These are phyloP conservation scores for Noctilio leporinus DNA, from an alignment of 2,113 vertebrate genomes.

Conservation along the genomic window DNA sequence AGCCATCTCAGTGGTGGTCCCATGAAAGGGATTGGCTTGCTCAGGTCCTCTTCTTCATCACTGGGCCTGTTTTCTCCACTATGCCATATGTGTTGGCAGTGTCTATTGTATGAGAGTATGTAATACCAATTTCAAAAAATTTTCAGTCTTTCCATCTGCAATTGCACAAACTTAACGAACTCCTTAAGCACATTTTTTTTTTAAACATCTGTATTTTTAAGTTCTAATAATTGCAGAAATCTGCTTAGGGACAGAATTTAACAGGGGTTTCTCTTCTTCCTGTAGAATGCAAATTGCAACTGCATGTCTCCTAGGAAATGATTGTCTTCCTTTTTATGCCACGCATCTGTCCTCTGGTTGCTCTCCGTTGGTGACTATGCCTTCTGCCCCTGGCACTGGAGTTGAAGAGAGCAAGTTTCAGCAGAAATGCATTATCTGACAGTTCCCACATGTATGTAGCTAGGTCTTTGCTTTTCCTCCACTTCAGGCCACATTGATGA, in stretches of 20 bases:
- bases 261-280: neutral
- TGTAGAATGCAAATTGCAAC: neutral
- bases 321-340: neutral
- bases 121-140: neutral
- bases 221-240: constrained; percentile 11
- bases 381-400: neutral
- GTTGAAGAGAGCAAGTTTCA: neutral
- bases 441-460: neutral
- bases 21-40: neutral
- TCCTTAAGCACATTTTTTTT: neutral
- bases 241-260: neutral
- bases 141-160: neutral
- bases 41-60: neutral
- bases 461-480: neutral
- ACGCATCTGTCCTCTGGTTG: neutral
- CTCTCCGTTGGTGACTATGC: neutral
- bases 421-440: neutral
- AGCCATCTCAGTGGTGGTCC: neutral
- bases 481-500: neutral
- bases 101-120: neutral
- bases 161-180: neutral
- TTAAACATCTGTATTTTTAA: constrained; percentile 19
- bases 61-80: neutral
- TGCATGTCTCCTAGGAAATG: neutral
- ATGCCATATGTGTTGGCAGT: neutral